Base-by-base conservation (phyloP, 2,797 vertebrate species). In the Synaphobranchus kaupii region DNA sequence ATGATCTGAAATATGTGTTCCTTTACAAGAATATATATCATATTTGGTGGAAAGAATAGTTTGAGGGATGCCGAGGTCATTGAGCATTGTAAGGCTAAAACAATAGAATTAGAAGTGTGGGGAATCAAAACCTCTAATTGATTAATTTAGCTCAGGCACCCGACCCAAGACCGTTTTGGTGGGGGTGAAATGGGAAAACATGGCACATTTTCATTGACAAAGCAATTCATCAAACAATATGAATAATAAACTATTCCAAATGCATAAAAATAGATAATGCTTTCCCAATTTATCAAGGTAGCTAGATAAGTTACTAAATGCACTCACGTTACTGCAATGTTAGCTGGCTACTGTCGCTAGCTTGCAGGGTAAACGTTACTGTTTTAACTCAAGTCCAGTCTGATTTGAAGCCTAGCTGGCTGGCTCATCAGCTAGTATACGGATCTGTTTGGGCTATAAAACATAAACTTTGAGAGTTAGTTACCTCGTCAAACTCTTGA, bases 401-500 rank as follows among this genome's bases (percentile, higher is more conserved):
- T 22, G 76, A 80, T 80, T 80, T 80, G 20, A 39, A 80, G 15
- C 34, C 25, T 80, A 20, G 15, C 76, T 80, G 34, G 4, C 68
- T 8, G 28, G 8, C n/a, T 28, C 68, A 28, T 39, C n/a, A 73
- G 44, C 44, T 47, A n/a, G 34, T 9, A 22, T 7, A 44, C 8
- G 0, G 0, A 48, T 2, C 20, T 68, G 9, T 28, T 12, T 68
- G 63, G n/a, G 25, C 63, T n/a, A 28, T 68, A n/a, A 68, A 68
- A 66, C 63, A 66, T 66, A 10, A 28, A 25, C n/a, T 1, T 56
- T 22, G 5, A 56, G 34, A n/a, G 54, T 73, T 13, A 28, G 25
- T 78, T 90, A 95, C 94, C 93, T 93, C 81, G 25, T 88, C 66
- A 90, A 96, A 95, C 87, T 95, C 94, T 13, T 63, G 60, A 12